These are phyloP conservation scores for Craniophora ligustri DNA, from an alignment of 2,888 invertebrate species.

Conservation along the genomic window DNA sequence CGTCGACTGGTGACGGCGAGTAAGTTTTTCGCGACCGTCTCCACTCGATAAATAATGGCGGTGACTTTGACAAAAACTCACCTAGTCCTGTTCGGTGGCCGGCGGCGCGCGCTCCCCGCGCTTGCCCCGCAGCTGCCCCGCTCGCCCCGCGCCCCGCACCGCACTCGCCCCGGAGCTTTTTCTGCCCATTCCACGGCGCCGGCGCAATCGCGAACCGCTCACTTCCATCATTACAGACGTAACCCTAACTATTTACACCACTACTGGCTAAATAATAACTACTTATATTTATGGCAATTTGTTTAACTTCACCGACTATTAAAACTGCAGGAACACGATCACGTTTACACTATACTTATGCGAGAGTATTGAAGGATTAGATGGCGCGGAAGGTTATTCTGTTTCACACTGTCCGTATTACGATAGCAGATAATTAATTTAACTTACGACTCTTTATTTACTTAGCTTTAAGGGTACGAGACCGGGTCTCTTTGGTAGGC, in stretches of 20 bases:
- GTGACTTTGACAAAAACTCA: slow-evolving; percentile 88
- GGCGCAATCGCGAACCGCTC: slow-evolving; percentile 79
- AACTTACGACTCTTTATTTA: slow-evolving; percentile 85
- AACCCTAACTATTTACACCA: slow-evolving; percentile 86
- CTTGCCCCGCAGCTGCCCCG: slow-evolving; percentile 55
- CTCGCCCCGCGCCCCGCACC: slow-evolving; percentile 55
- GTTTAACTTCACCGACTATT: slow-evolving; percentile 88
- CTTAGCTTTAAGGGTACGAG: slow-evolving; percentile 88
- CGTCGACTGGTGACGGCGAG: slow-evolving; percentile 79
- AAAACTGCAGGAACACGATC: slow-evolving; percentile 89
- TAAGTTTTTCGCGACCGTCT: slow-evolving; percentile 88
- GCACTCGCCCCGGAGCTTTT: slow-evolving; percentile 75
- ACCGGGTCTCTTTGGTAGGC: slow-evolving; percentile 90
- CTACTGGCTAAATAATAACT: slow-evolving; percentile 86
- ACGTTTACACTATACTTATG: slow-evolving; percentile 88
- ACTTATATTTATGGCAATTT: slow-evolving; percentile 89
- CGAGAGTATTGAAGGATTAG: slow-evolving; percentile 86
- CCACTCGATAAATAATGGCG: slow-evolving; percentile 88
- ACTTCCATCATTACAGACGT: slow-evolving; percentile 77
- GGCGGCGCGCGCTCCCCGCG: slow-evolving; percentile 79
- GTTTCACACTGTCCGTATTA: slow-evolving; percentile 79
- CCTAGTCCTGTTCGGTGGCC: slow-evolving; percentile 87
- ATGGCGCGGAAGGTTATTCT: slow-evolving; percentile 84
- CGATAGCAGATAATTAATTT: slow-evolving; percentile 79
- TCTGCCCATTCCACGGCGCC: slow-evolving; percentile 85